These are phyloP conservation scores for Donacobius atricapilla DNA, from an alignment of 2,113 vertebrate genomes.

Conservation along the genomic window DNA sequence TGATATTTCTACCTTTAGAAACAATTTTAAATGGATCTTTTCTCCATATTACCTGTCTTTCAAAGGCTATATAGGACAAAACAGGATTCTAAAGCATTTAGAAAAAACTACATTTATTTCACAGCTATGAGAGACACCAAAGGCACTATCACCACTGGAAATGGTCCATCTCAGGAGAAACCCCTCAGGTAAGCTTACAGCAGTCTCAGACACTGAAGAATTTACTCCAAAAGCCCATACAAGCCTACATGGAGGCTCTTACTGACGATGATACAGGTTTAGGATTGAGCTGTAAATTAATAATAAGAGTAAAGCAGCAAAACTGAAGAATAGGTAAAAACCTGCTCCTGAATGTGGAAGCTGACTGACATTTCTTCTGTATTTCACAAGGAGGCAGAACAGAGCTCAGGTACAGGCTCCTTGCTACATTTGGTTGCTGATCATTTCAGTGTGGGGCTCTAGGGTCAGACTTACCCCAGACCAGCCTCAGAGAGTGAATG, in stretches of 20 bases:
- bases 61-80: not conserved
- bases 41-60: not conserved
- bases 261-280: not conserved
- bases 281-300: not conserved
- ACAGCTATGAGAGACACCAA: not conserved
- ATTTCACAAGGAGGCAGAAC: not conserved
- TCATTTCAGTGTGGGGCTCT: not conserved
- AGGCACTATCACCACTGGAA: not conserved
- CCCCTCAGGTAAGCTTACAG: slow-evolving; percentile 24
- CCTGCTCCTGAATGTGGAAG: not conserved
- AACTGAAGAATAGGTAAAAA: not conserved
- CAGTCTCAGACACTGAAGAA: not conserved
- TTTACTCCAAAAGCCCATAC: not conserved
- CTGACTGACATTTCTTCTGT: not conserved
- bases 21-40: not conserved
- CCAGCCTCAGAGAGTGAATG: not conserved
- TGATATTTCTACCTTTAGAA: not conserved
- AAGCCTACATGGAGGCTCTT: not conserved
- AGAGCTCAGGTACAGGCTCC: not conserved
- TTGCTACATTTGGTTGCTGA: not conserved
- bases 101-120: not conserved
- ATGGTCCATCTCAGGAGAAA: not conserved
- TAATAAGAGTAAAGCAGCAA: not conserved
- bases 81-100: not conserved
- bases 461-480: not conserved